Percentiles rank a stretch among this genome's conserved stretches.
These are phyloP conservation scores for Spermophilus dauricus DNA, from an alignment of 2,113 vertebrate species.

Conservation along the genomic window DNA sequence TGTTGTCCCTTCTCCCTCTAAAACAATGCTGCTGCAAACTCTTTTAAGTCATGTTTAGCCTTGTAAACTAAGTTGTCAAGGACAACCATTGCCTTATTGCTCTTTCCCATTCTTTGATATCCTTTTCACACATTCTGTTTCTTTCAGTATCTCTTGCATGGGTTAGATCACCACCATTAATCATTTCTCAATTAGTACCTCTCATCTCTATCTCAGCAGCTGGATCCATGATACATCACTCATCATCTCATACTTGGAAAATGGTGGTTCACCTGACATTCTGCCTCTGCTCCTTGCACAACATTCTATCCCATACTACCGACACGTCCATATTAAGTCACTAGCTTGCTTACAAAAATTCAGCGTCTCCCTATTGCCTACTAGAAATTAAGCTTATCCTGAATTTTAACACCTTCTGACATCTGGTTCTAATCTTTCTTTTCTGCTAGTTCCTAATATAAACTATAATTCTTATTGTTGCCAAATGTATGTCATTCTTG, in stretches of 20 bases:
- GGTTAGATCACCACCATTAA: not conserved
- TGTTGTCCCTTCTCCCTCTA: not conserved
- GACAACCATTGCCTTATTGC: not conserved
- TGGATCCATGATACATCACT: not conserved
- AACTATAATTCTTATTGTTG: not conserved
- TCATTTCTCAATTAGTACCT: not conserved
- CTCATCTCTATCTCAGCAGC: not conserved
- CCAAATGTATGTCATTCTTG: not conserved
- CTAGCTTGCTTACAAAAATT: constrained; percentile 29
- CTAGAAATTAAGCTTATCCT: constrained; percentile 22
- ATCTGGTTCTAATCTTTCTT: constrained; percentile 33
- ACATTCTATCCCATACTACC: not conserved
- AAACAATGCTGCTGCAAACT: not conserved
- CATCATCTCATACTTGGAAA: not conserved
- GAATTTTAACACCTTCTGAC: constrained; percentile 49
- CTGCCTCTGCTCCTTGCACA: not conserved
- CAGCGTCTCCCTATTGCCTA: not conserved
- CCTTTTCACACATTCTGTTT: not conserved
- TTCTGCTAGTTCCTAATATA: not conserved
- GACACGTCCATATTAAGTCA: not conserved
- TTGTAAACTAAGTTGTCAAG: not conserved
- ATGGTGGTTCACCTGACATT: not conserved
- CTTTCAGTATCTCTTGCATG: not conserved
- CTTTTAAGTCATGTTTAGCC: not conserved
- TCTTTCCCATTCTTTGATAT: not conserved